Conservation (phyloP, 2,888 invertebrate species). For the Cheilosia grossa region DNA sequence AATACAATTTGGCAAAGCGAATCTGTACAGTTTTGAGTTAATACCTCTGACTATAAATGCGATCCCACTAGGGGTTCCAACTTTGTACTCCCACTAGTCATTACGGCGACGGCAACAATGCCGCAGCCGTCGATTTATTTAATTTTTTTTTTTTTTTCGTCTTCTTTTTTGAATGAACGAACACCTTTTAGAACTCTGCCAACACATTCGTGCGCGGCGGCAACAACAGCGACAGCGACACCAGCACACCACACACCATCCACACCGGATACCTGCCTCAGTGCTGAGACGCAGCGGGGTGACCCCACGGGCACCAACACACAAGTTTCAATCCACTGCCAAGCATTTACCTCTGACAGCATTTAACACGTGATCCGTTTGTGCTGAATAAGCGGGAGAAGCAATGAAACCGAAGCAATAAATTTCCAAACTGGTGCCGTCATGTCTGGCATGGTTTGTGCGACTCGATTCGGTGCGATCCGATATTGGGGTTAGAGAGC, state of each 20-base stretch:
- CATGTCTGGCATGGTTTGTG: constrained; percentile 76
- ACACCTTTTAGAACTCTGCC: constrained; percentile 56
- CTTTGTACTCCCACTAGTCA: constrained; percentile 57
- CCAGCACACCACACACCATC: constrained; percentile 1
- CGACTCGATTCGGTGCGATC: constrained; percentile 70
- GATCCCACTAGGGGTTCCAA: constrained; percentile 58
- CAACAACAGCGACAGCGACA: constrained; percentile 22
- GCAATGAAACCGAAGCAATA: constrained; percentile 74
- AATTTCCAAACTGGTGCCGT: constrained; percentile 77
- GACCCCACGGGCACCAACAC: constrained; percentile 50
- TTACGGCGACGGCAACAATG: constrained; percentile 35
- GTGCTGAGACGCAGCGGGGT: constrained; percentile 55
- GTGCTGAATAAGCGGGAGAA: constrained; percentile 74
- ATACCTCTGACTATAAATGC: constrained; percentile 43
- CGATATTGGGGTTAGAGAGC: constrained; percentile 66
- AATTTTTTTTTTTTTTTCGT: constrained; percentile 16
- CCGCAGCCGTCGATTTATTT: no score
- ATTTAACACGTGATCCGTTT: constrained; percentile 75
- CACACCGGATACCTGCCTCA: constrained; percentile 64
- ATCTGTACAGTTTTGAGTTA: constrained; percentile 56
- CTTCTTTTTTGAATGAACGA: constrained; percentile 44
- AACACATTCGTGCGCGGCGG: constrained; percentile 27
- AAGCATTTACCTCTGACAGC: constrained; percentile 71
- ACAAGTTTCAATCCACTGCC: constrained; percentile 33
- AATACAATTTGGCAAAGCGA: no score